A percentile compares a stretch with the other conserved stretches of the same genome.
These are phyloP conservation scores for Cricetomys ansorgei DNA, from an alignment of 2,113 vertebrate genomes.

Conservation along the genomic window DNA sequence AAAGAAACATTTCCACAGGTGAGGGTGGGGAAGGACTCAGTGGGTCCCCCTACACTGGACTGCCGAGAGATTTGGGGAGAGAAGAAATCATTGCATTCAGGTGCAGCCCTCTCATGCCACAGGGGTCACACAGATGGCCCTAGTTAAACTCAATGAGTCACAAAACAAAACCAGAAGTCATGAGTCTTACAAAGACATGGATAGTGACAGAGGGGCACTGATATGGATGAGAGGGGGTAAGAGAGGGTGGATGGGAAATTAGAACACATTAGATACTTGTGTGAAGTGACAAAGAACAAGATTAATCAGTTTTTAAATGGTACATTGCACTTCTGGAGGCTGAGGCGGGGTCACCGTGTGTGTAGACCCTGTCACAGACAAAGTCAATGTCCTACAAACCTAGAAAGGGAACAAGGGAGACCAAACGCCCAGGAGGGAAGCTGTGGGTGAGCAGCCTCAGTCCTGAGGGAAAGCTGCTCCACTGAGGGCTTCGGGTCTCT, in stretches of 20 bases:
- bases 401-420: too few relatives aligned
- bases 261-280: background rate
- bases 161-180: background rate
- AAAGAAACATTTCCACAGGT: background rate
- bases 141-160: background rate
- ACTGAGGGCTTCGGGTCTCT: background rate
- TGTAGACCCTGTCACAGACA: too few relatives aligned
- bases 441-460: background rate
- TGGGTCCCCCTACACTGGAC: background rate
- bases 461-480: background rate
- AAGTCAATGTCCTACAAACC: background rate
- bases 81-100: too few relatives aligned
- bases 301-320: background rate
- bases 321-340: background rate
- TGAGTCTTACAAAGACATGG: background rate
- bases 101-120: too few relatives aligned
- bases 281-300: background rate
- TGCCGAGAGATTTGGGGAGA: background rate
- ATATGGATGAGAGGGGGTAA: background rate
- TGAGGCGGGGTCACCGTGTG: background rate
- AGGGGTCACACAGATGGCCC: background rate
- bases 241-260: background rate
- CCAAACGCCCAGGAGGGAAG: background rate
- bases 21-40: background rate
- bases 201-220: background rate